Evolutionary conservation across 2,888 invertebrate genomes (phyloP).

Genomic region (Aethes cnicana): DNA sequence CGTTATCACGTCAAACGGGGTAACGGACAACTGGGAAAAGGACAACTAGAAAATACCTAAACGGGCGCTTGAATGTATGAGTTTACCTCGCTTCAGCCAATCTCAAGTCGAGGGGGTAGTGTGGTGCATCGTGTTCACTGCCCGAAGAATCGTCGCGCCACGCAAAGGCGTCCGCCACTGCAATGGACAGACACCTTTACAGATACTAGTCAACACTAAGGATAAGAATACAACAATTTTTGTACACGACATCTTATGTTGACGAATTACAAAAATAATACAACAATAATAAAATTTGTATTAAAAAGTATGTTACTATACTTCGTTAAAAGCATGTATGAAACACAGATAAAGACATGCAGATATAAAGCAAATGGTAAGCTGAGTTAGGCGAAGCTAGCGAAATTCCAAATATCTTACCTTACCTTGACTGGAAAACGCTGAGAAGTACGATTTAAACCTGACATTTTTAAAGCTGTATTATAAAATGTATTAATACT

Average conservation of each 20-base stretch:
- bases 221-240: neutral
- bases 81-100: conserved; percentile 79
- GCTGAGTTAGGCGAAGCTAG: conserved; percentile 17
- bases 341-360: conserved; percentile 46
- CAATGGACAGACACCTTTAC: conserved; percentile 6
- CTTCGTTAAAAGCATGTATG: conserved; percentile 68
- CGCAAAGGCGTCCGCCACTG: conserved; percentile 68
- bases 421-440: too few species aligned
- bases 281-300: neutral
- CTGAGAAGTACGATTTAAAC: too few species aligned
- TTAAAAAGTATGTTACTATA: neutral
- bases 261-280: neutral
- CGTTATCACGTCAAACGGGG: too few species aligned
- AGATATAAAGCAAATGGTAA: conserved; percentile 4
- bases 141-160: conserved; percentile 79
- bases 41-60: too few species aligned
- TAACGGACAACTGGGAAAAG: too few species aligned
- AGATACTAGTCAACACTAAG: neutral
- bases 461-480: too few species aligned
- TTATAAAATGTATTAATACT: too few species aligned
- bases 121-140: conserved; percentile 75
- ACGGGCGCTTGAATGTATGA: too few species aligned
- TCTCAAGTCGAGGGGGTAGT: conserved; percentile 74
- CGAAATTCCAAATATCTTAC: conserved; percentile 32
- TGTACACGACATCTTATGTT: too few species aligned